Percentiles rank a stretch among this genome's conserved stretches.
Evolutionary conservation across 2,888 invertebrate genomes (phyloP).

Genomic region (Chaetogeoica ovagalla): DNA sequence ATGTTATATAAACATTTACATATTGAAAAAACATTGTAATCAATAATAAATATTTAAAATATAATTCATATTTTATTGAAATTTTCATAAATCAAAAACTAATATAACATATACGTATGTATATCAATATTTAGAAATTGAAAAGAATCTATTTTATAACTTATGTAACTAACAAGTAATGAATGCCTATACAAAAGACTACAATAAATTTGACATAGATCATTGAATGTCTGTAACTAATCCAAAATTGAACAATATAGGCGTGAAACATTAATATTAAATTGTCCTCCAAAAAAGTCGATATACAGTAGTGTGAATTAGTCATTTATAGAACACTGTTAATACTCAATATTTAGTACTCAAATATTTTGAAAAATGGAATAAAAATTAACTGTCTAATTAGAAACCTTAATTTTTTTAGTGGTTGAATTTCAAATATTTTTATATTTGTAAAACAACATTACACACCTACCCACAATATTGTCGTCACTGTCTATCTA

Average conservation of each 20-base stretch:
- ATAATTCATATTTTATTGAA: background rate
- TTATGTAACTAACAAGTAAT: background rate
- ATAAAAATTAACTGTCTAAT: too few relatives aligned
- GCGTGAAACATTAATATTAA: background rate
- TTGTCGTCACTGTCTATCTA: too few relatives aligned
- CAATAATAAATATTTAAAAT: background rate
- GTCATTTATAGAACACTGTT: too few relatives aligned
- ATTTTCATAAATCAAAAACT: background rate
- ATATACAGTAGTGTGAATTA: too few relatives aligned
- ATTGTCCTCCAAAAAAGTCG: background rate
- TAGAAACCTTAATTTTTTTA: too few relatives aligned
- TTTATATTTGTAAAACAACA: too few relatives aligned
- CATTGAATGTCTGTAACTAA: background rate
- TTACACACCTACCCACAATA: too few relatives aligned
- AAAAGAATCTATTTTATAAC: conserved; percentile 4
- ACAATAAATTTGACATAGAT: background rate
- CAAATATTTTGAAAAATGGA: too few relatives aligned
- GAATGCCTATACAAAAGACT: conserved; percentile 2
- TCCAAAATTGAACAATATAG: background rate
- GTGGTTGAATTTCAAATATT: too few relatives aligned
- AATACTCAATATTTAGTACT: too few relatives aligned
- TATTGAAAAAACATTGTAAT: background rate
- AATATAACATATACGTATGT: background rate
- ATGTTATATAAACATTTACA: background rate
- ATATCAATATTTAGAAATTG: background rate